Evolutionary conservation across 2,888 invertebrate species (phyloP).

Genomic region (Panzeria rudis): DNA sequence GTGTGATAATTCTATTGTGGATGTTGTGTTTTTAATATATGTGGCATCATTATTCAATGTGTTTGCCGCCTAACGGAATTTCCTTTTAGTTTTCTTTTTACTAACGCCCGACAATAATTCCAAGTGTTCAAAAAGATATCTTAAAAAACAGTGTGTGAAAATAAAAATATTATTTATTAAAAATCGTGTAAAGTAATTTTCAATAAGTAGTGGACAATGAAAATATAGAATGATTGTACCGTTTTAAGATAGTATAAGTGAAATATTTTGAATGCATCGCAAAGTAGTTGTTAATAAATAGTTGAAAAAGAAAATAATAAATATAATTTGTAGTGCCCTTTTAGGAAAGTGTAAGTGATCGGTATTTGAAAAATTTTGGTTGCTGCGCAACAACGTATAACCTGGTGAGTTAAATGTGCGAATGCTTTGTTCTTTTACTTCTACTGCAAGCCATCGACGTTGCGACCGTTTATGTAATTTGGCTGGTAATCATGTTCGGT

Average conservation of each 20-base stretch:
- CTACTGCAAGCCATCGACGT: too few species aligned
- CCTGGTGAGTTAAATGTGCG: too few species aligned
- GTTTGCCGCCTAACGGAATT: conserved; percentile 8
- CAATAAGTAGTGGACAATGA: not conserved
- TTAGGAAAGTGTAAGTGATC: too few species aligned
- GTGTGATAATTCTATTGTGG: not conserved
- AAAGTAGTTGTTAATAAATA: too few species aligned
- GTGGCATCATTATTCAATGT: not conserved
- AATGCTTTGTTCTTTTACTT: too few species aligned
- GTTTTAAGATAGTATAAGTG: not conserved
- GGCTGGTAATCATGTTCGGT: too few species aligned
- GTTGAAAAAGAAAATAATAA: too few species aligned
- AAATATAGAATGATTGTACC: not conserved
- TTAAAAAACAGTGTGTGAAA: not conserved
- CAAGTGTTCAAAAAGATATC: not conserved
- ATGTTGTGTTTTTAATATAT: not conserved
- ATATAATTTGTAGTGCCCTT: too few species aligned
- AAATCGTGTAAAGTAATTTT: not conserved
- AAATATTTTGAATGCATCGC: not conserved
- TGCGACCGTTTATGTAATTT: too few species aligned
- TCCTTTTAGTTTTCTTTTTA: conserved; percentile 1
- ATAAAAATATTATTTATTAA: not conserved
- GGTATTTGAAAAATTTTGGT: too few species aligned
- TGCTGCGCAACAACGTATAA: too few species aligned
- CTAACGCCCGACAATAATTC: not conserved